Percentiles rank a stretch among this genome's conserved stretches.
Conservation (phyloP, 2,888 invertebrate species). For the Drosophila atroscutellata region DNA sequence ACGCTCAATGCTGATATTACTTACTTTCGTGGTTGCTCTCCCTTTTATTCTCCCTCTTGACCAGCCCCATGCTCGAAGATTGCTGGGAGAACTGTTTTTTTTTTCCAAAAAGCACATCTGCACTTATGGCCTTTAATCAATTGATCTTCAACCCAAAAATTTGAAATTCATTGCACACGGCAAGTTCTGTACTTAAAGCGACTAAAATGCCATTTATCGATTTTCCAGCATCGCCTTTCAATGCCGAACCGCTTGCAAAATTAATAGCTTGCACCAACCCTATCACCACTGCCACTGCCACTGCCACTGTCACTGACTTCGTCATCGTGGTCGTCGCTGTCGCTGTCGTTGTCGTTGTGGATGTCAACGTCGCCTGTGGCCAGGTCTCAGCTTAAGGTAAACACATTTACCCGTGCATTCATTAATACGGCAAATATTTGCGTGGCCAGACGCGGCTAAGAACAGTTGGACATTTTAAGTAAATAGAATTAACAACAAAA, state of each 20-base stretch:
- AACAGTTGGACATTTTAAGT: conserved; percentile 69
- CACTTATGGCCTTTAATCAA: neutral
- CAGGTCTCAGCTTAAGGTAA: conserved; percentile 63
- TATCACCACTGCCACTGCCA: conserved; percentile 28
- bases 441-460: conserved; percentile 54
- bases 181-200: conserved; percentile 24
- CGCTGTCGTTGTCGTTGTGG: conserved; percentile 2
- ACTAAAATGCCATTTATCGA: conserved; percentile 52
- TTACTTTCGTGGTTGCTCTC: conserved; percentile 21
- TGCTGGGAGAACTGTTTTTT: conserved; percentile 5
- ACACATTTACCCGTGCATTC: conserved; percentile 78
- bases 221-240: conserved; percentile 60
- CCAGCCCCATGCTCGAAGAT: neutral
- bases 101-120: neutral
- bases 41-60: neutral
- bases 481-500: conserved; percentile 80
- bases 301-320: conserved; percentile 16
- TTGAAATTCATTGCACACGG: neutral
- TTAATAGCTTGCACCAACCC: conserved; percentile 43
- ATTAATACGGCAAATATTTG: conserved; percentile 78
- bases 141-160: conserved; percentile 1
- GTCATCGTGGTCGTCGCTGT: neutral
- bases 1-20: conserved; percentile 31
- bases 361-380: conserved; percentile 24
- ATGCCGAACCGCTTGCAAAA: conserved; percentile 52